These are phyloP conservation scores for Pyxicephalus adspersus DNA, from an alignment of 2,113 vertebrate species.

Conservation along the genomic window DNA sequence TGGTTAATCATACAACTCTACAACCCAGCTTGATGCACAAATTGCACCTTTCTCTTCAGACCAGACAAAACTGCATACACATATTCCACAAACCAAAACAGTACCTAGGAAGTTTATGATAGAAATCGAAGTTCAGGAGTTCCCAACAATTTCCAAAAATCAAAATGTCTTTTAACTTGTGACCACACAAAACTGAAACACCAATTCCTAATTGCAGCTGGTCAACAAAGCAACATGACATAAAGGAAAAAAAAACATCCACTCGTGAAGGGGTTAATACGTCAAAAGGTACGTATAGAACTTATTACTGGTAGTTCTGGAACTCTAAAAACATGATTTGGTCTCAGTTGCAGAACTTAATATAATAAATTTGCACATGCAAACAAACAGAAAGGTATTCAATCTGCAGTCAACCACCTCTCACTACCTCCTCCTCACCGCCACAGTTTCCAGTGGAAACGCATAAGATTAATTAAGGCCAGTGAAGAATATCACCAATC, in stretches of 20 bases:
- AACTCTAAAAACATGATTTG: background rate
- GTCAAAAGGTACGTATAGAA: background rate
- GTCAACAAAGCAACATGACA: too few relatives aligned
- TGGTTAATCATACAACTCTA: too few relatives aligned
- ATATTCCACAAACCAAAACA: too few relatives aligned
- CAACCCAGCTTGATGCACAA: too few relatives aligned
- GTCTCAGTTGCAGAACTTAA: background rate
- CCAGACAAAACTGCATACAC: too few relatives aligned
- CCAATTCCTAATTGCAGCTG: too few relatives aligned
- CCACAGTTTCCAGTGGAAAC: constrained; percentile 1
- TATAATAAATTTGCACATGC: background rate
- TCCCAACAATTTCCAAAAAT: too few relatives aligned
- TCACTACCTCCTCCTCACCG: background rate
- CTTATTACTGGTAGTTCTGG: background rate
- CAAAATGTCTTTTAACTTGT: too few relatives aligned
- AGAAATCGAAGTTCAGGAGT: too few relatives aligned
- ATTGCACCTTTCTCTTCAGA: too few relatives aligned
- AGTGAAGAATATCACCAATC: constrained; percentile 17
- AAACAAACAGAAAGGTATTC: background rate
- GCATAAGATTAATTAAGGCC: background rate
- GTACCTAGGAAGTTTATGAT: too few relatives aligned
- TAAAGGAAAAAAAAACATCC: background rate
- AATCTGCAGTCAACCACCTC: background rate
- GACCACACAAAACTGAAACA: too few relatives aligned
- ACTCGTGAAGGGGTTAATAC: background rate